Percentiles rank a stretch among this genome's conserved stretches.
These are phyloP conservation scores for Syngnathus scovelli DNA, from an alignment of 2,113 vertebrate species.

Conservation along the genomic window DNA sequence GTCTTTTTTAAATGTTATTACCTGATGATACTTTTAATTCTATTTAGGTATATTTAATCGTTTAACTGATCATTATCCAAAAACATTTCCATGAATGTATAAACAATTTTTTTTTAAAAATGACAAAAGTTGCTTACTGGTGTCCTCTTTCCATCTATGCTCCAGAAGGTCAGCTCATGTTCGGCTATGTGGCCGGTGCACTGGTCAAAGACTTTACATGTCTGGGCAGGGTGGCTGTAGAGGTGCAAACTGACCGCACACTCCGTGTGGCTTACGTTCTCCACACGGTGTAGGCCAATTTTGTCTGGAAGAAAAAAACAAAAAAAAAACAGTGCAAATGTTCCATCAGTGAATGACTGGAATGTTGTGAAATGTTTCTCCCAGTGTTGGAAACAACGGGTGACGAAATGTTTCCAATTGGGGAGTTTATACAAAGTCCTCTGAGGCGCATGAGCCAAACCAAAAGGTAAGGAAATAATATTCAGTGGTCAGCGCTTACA, in stretches of 20 bases:
- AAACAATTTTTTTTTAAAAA: neutral
- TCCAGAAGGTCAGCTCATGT: constrained; percentile 94
- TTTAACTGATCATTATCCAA: neutral
- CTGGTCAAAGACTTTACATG: constrained; percentile 91
- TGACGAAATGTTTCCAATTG: neutral
- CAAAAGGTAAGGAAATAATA: neutral
- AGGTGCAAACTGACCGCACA: constrained; percentile 86
- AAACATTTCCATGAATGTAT: no score
- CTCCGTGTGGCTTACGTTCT: constrained; percentile 94
- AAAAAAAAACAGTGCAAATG: constrained; percentile 17
- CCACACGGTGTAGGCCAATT: constrained; percentile 92
- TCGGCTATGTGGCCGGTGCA: constrained; percentile 88
- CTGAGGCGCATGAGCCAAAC: neutral
- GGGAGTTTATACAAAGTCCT: neutral
- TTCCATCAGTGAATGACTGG: neutral
- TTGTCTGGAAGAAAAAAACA: constrained; percentile 72
- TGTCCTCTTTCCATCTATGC: constrained; percentile 84
- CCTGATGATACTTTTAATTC: neutral
- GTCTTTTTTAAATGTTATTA: no score
- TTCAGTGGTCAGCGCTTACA: neutral
- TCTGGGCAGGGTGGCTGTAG: constrained; percentile 89
- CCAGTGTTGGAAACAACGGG: neutral
- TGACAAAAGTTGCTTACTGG: constrained; percentile 73
- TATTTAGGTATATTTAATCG: neutral
- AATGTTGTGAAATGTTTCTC: constrained; percentile 25